Evolutionary conservation across 2,113 vertebrate species (phyloP).

Genomic region (Miniopterus natalensis): DNA sequence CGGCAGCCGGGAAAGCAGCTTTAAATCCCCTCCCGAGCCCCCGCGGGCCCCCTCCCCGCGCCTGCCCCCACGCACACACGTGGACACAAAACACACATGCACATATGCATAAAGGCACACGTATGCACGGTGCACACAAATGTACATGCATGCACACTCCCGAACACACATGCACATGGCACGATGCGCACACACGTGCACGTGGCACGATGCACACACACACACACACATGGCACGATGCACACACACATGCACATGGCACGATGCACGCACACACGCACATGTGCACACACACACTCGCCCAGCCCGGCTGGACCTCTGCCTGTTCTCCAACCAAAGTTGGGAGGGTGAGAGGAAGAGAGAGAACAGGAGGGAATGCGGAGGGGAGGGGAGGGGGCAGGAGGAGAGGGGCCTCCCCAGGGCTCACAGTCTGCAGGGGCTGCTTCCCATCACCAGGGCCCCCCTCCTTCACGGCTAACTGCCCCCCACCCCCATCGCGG

Average conservation of each 20-base stretch:
- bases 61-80: background rate
- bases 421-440: background rate
- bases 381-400: background rate
- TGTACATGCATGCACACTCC: background rate
- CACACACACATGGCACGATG: background rate
- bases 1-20: constrained; percentile 81
- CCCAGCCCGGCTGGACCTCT: background rate
- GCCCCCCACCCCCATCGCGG: too few species aligned
- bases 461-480: background rate
- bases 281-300: background rate
- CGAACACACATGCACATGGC: background rate
- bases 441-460: background rate
- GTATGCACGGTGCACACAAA: background rate
- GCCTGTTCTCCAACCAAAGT: background rate
- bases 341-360: background rate
- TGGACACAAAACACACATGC: background rate
- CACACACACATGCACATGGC: background rate
- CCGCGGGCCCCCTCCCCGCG: background rate
- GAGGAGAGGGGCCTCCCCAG: background rate
- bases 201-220: background rate
- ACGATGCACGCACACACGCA: background rate
- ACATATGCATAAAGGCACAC: background rate
- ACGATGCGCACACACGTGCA: background rate
- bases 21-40: constrained; percentile 76
- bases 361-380: too few species aligned